Base-by-base conservation (phyloP, 2,888 invertebrate genomes). In the Himalopsyche tibetana region DNA sequence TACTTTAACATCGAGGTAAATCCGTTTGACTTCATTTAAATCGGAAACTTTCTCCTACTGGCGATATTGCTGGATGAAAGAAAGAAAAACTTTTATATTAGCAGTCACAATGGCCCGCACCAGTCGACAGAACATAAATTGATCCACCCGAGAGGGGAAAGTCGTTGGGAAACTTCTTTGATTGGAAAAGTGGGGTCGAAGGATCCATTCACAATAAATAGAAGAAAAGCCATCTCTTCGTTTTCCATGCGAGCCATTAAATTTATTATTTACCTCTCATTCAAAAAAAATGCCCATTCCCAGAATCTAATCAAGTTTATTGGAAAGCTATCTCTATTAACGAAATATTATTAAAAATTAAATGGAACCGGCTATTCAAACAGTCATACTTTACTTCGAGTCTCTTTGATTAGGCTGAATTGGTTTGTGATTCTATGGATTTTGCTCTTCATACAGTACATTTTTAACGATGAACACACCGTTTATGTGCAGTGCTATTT, bases 141-240 rank as follows among this genome's bases (percentile, higher is more conserved):
- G 88, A 88, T 88, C 87, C 81, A 80, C 74, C 81, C 51, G n/a
- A 79, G 69, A 82, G 84, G 80, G 84, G 84, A 84, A 84, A 80
- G 87, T 81, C 85, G 74, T 84, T 63, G 74, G 80, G 82, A 86
- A 88, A 88, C 85, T 88, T 88, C 88, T 88, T 88, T 88, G 88
- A 88, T 88, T 88, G 88, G 88, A 88, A 88, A 88, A 88, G 87
- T 87, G 87, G 88, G 88, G 88, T 86, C 86, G 83, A 82, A 87
- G 55, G 85, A 83, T 87, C 87, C 87, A 87, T 88, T 88, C 87
- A 86, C 87, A 88, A 86, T 80, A 85, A 86, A 86, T 86, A 83
- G 85, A 82, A 82, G 82, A 84, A 88, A 85, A 85, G 86, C 55
- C 85, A 84, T 79, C 85, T 82, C 85, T 84, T 42, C 79, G 82